Evolutionary conservation across 2,888 invertebrate species (phyloP), one percentile per base, ranked within the genome.

Genomic region (Cetonia aurata): DNA sequence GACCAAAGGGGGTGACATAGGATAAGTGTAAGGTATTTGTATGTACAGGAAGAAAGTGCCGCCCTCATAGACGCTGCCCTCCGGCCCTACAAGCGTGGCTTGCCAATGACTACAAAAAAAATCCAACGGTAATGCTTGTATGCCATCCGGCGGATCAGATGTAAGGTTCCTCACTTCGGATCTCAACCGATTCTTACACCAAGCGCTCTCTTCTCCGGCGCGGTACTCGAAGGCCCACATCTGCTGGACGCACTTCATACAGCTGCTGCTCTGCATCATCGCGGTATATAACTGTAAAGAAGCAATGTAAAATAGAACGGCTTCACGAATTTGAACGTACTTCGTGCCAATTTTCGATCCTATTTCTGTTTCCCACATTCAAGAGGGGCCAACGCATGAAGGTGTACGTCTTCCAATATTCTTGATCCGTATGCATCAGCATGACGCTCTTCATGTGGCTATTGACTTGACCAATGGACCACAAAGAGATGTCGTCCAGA

Each of bases 51-150:
- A 96, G 85, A 98, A 98, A 70, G 95, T 87, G 6, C 97, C 97
- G 13, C 97, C 97, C 83, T 97, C 96, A 81, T 97, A 98, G 0
- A 97, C 96, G 82, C 96, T 96, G 41, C 95, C 96, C 37, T 91
- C 91, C 8, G 98, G 97, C 0, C 97, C 98, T 25, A 93, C 91
- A 78, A 98, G 94, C 67, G 93, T 93, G 1, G 97, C 97, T 85
- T 96, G 96, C 97, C 97, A 98, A 84, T 96, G 96, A 80, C 93
- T 94, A 79, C 92, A 93, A 84, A 91, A 89, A 72, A 89, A 86
- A 85, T 96, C 95, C 57, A 96, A 85, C 0, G 95, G 95, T 12
- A 89, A 89, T 1, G 95, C 95, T 79, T 92, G 90, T 70, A 96
- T 95, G 1, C 95, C 95, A 80, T 95, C 95, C 0, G 94, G 93